Conservation (phyloP, 2,113 vertebrate genomes). For the Sceloporus undulatus region DNA sequence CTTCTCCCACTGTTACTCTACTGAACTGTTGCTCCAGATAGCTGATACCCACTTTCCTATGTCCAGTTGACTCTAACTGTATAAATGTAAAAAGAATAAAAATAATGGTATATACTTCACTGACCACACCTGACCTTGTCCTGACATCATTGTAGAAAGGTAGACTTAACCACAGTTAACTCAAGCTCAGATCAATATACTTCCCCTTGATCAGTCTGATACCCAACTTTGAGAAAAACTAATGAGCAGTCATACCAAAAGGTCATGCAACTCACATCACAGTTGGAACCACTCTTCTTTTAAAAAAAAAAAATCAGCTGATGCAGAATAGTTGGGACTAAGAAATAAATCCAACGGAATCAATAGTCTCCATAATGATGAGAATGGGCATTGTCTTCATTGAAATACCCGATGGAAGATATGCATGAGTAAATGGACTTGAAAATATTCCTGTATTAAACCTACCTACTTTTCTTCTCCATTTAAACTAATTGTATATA, state of each 20-base stretch:
- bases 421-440: conserved; percentile 52
- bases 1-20: not conserved
- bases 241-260: not conserved
- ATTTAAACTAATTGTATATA: conserved; percentile 68
- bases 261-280: not conserved
- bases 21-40: not conserved
- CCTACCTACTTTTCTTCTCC: conserved; percentile 63
- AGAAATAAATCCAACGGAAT: conserved; percentile 45
- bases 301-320: not conserved
- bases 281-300: not conserved
- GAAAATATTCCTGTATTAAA: conserved; percentile 69
- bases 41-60: not conserved
- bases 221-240: not conserved
- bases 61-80: not conserved
- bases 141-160: not conserved
- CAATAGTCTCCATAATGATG: conserved; percentile 45
- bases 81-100: not conserved
- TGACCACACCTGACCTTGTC: too few relatives aligned
- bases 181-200: not conserved
- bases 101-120: not conserved
- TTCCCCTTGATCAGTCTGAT: not conserved
- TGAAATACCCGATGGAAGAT: conserved; percentile 44
- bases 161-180: not conserved
- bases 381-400: conserved; percentile 36
- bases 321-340: not conserved